phyloP scores from a whole-genome alignment of 2,888 invertebrate genomes.

The Meliscaeva auricollis region DNA sequence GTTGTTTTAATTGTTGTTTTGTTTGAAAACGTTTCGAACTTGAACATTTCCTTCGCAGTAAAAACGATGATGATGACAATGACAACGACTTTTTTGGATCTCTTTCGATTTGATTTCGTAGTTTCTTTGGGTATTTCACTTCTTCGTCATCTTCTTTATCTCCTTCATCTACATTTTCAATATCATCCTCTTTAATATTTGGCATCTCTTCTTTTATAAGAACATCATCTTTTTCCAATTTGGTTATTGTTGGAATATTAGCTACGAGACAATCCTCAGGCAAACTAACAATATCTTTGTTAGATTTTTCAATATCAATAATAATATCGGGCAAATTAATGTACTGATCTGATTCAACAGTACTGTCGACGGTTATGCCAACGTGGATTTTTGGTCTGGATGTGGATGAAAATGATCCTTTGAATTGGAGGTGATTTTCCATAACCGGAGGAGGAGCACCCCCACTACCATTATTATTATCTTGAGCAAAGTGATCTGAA shows the following conservation, averaged over 20 bases:
- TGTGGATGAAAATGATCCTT: conserved; percentile 69
- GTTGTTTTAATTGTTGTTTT: too few relatives aligned
- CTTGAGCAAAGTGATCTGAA: conserved; percentile 55
- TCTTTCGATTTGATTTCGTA: conserved; percentile 15
- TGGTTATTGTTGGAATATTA: conserved; percentile 34
- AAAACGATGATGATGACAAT: too few relatives aligned
- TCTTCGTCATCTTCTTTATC: background rate
- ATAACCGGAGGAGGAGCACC: conserved; percentile 33
- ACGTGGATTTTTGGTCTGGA: conserved; percentile 78
- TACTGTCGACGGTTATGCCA: conserved; percentile 78
- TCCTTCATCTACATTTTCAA: too few relatives aligned
- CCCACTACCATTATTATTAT: conserved; percentile 17
- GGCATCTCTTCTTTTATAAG: conserved; percentile 52
- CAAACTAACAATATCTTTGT: conserved; percentile 69
- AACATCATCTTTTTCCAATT: conserved; percentile 45
- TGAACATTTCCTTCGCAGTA: conserved; percentile 26
- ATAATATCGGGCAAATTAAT: conserved; percentile 83
- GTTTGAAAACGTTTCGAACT: conserved; percentile 18
- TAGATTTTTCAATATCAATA: conserved; percentile 83
- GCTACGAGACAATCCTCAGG: conserved; percentile 39
- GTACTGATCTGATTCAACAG: conserved; percentile 79
- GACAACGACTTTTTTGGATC: conserved; percentile 11
- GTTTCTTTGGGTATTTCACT: conserved; percentile 35
- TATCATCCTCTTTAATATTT: conserved; percentile 15
- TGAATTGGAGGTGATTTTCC: conserved; percentile 76